Evolutionary conservation across 2,888 invertebrate genomes (phyloP), one percentile per base, ranked within the genome.

Genomic region (Lysandra coridon): DNA sequence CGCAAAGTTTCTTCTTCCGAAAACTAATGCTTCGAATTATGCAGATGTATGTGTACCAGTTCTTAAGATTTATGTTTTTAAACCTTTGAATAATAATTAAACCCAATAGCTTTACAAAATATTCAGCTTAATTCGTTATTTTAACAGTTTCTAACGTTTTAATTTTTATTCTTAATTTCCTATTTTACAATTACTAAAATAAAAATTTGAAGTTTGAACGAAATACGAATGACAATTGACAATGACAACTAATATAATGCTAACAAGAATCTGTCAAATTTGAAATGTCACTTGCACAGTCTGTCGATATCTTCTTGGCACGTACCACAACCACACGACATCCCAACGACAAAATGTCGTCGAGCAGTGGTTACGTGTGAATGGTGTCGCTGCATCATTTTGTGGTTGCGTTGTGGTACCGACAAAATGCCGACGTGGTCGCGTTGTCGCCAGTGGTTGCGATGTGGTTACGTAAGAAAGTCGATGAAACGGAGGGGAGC

Each of bases 1-100:
- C 88, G 88, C 86, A 87, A 88, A 86, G 83, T 81, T 80, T 79
- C 78, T 79, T 78, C 82, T 79, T 78, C 37, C 6, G 69, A 76
- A 76, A 53, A 53, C 57, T 53, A 76, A 33, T 53, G 57, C 57
- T 76, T 23, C 30, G 1, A 17, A 76, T 53, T 33, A 30, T 5
- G 53, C 33, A 69, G 33, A 4, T 33, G 33, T 14, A 37, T 37
- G 14, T 23, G 4, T 37, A 33, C 33, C 30, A 69, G 14, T 3
- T 5, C 33, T 69, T 44, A 49, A 10, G 12, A 44, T 44, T 12
- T 49, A 37, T 14, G 33, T 69, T 33, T 14, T 69, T 37, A 5
- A 69, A 12, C 12, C 1, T 69, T 33, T 14, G 14, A 37, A 14
- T 37, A 37, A 33, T 69, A 69, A 37, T 14, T 5, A 17, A 33